Percentiles rank a stretch among this genome's conserved stretches.
These are phyloP conservation scores for Sitta europaea DNA, from an alignment of 2,113 vertebrate genomes.

Conservation along the genomic window DNA sequence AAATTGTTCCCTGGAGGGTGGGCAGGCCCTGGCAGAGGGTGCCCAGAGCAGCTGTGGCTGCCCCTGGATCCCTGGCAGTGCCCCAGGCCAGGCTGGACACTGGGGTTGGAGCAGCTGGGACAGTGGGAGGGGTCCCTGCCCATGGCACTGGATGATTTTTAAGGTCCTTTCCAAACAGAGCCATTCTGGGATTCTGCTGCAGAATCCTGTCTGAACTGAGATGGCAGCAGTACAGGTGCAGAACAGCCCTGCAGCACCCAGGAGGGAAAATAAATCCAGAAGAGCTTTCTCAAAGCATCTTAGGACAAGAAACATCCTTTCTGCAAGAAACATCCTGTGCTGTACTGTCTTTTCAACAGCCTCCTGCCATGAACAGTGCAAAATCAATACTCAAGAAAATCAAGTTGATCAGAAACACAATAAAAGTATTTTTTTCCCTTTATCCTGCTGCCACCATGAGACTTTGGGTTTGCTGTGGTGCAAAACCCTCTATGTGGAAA, in stretches of 20 bases:
- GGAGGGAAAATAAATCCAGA: background rate
- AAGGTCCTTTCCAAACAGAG: background rate
- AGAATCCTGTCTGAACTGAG: background rate
- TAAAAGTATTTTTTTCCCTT: background rate
- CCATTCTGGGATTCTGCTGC: background rate
- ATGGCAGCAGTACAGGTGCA: background rate
- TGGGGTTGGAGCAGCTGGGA: accelerated
- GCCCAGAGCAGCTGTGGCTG: background rate
- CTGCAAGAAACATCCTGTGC: background rate
- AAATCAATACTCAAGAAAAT: background rate
- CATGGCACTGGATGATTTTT: background rate
- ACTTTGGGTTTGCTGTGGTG: background rate
- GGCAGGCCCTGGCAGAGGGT: accelerated
- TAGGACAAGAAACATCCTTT: background rate
- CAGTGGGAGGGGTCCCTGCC: background rate
- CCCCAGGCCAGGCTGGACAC: accelerated
- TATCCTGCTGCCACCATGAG: background rate
- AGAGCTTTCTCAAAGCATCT: background rate
- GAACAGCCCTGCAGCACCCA: background rate
- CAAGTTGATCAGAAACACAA: background rate
- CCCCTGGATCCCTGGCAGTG: background rate
- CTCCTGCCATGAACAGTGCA: background rate
- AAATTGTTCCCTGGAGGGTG: background rate
- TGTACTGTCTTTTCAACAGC: background rate
- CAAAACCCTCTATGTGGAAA: background rate